Base-by-base conservation (phyloP, 1,140 invertebrate species). In the Drosophila murphyi region DNA sequence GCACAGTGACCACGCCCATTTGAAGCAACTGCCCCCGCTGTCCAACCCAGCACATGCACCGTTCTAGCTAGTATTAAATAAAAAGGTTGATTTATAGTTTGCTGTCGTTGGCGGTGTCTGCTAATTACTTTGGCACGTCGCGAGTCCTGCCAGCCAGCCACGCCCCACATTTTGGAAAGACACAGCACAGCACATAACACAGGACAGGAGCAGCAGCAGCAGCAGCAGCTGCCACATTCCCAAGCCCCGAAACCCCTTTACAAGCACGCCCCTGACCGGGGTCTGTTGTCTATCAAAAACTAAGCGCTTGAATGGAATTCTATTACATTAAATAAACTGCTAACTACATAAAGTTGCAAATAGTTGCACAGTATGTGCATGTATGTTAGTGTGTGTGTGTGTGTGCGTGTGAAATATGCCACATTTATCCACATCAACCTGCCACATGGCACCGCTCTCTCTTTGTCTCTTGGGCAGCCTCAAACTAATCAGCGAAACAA, bases 41-140 rank as follows among this genome's bases (percentile, higher is more conserved):
- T 20, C 20, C 56, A 28, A 35, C 32, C 5, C 41, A 35, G 37
- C 31, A 28, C 28, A 5, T 34, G 45, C 8, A 35, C 20, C 34
- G 50, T 54, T 20, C 20, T 20, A 61, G 51, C 61, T 72, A 80
- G 59, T 12, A 47, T 31, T 67, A 47, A 65, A 83, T 69, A 83
- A 69, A 86, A 78, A 83, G 78, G 86, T 89, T 88, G 85, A 88
- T 88, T 88, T 88, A 88, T 88, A 88, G 85, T 88, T 88, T 80
- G 51, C 83, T 88, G 83, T 88, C 85, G 76, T 60, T 87, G 78
- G 82, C 78, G 64, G 71, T 73, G 71, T 73, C 85, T 81, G 83
- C 80, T 88, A 88, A 88, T 88, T 88, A 88, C 83, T 88, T 88
- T 88, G 85, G 80, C 85, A 89, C 83, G 83, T 83, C 85, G 39